Percentiles rank a stretch among this genome's conserved stretches.
phyloP scores from a whole-genome alignment of 2,888 invertebrate genomes.

The Hypomecis atomaria region DNA sequence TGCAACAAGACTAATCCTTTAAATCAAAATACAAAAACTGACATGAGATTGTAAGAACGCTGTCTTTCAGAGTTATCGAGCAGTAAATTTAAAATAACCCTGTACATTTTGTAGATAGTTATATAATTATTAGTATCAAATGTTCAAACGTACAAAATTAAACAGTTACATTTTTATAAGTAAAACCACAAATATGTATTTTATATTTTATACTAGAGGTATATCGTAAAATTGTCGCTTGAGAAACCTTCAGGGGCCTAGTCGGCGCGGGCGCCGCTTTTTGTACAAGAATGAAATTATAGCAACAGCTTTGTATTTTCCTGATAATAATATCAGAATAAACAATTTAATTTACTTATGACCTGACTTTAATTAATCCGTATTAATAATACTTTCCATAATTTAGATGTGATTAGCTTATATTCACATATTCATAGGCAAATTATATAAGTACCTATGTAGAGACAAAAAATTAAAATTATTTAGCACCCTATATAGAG shows the following conservation, averaged over 20 bases:
- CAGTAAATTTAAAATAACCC: background rate
- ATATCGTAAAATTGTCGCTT: slow-evolving; percentile 26
- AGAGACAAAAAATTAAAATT: too few relatives aligned
- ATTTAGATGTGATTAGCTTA: too few relatives aligned
- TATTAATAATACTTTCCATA: background rate
- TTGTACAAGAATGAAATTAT: slow-evolving; percentile 78
- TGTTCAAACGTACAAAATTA: background rate
- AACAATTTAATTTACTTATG: slow-evolving; percentile 73
- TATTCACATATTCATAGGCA: too few relatives aligned
- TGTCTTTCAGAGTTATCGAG: background rate
- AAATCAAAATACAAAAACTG: too few relatives aligned
- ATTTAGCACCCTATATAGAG: too few relatives aligned
- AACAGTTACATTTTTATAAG: background rate
- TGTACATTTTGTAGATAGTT: background rate
- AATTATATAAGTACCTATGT: too few relatives aligned
- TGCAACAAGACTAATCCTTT: too few relatives aligned
- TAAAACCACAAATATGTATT: slow-evolving; percentile 2
- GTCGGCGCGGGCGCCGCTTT: slow-evolving; percentile 74
- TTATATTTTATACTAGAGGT: slow-evolving; percentile 18
- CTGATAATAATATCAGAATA: slow-evolving; percentile 87
- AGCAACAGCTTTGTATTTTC: slow-evolving; percentile 83
- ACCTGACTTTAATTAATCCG: slow-evolving; percentile 61
- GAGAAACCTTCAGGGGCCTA: slow-evolving; percentile 51
- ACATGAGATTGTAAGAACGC: background rate
- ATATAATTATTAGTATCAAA: background rate